Evolutionary conservation across 2,888 invertebrate genomes (phyloP).

Genomic region (Stictocephala bisonia): DNA sequence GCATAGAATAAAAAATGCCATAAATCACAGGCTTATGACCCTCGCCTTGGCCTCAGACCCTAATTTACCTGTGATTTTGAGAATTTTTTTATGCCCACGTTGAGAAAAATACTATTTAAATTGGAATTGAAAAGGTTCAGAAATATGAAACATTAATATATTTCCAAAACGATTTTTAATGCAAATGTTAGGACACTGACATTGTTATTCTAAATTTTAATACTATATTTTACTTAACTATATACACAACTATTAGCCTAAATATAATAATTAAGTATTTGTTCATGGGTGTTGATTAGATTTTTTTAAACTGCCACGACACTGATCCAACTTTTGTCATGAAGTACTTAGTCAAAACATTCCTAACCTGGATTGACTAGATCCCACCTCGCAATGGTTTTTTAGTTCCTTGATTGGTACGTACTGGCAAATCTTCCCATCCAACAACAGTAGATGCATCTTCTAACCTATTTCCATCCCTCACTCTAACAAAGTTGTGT

Average conservation of each 20-base stretch:
- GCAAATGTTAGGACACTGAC: neutral
- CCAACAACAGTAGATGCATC: constrained; percentile 26
- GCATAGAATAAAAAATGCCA: no score
- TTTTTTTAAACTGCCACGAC: constrained; percentile 1
- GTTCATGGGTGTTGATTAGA: constrained; percentile 23
- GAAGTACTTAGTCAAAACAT: constrained; percentile 12
- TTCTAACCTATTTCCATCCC: constrained; percentile 45
- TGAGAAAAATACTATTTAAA: no score
- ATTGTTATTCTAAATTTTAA: neutral
- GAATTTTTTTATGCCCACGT: no score
- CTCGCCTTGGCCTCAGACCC: no score
- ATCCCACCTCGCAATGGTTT: constrained; percentile 12
- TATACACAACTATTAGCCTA: neutral
- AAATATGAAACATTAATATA: neutral
- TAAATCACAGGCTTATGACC: no score
- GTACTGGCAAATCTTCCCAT: constrained; percentile 9
- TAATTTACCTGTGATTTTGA: no score
- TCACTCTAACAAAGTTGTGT: constrained; percentile 47
- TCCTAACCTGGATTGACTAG: constrained; percentile 6
- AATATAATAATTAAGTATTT: neutral
- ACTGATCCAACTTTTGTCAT: constrained; percentile 8
- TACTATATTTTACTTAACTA: neutral
- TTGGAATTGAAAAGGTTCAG: neutral
- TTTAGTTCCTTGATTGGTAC: neutral
- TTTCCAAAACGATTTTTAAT: constrained; percentile 8